A percentile compares a stretch with the other conserved stretches of the same genome.
Evolutionary conservation across 2,113 vertebrate genomes (phyloP).

Genomic region (Pseudois nayaur): DNA sequence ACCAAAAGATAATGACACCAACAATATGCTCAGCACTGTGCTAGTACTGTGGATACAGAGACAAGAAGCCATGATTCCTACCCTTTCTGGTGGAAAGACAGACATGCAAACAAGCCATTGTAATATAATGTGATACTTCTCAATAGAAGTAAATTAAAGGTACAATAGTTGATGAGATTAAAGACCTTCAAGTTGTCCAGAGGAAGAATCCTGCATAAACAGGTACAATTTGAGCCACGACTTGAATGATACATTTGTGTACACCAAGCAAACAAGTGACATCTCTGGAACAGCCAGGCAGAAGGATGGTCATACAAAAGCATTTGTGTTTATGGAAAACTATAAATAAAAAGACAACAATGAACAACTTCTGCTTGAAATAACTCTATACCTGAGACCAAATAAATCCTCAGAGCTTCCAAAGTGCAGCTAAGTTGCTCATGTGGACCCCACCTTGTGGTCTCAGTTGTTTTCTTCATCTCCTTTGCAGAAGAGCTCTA

Average conservation of each 20-base stretch:
- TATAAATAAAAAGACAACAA: neutral
- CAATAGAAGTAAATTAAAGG: constrained; percentile 2
- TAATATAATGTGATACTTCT: neutral
- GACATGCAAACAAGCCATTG: neutral
- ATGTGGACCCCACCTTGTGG: neutral
- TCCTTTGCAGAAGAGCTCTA: neutral
- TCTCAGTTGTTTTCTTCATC: neutral
- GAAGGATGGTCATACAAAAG: neutral
- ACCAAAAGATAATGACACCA: neutral
- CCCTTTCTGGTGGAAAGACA: neutral
- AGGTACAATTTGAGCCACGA: neutral
- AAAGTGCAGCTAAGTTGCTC: neutral
- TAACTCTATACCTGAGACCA: neutral
- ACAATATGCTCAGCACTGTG: neutral
- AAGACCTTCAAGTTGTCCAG: neutral
- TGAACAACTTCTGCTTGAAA: neutral
- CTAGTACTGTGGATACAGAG: neutral
- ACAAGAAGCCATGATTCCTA: neutral
- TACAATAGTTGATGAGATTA: neutral
- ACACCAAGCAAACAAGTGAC: neutral
- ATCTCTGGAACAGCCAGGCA: neutral
- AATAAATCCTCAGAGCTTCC: neutral
- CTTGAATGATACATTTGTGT: neutral
- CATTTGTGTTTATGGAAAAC: neutral
- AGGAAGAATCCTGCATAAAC: neutral